phyloP scores from a whole-genome alignment of 2,888 invertebrate genomes.

The Drosophila macrothrix region DNA sequence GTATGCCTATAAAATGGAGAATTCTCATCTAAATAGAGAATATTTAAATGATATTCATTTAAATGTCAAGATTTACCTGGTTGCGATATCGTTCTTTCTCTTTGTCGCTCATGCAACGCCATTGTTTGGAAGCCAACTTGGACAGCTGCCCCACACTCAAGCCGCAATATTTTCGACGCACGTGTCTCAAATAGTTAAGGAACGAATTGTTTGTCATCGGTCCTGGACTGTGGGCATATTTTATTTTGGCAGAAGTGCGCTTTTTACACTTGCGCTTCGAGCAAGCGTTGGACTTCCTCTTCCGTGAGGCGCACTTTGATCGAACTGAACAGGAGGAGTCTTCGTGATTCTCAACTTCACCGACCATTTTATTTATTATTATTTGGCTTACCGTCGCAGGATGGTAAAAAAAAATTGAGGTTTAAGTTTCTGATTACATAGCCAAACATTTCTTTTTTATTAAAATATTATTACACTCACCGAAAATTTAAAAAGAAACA shows the following conservation, averaged over 20 bases:
- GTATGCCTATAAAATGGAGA: neutral
- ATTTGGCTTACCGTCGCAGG: neutral
- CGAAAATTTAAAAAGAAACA: neutral
- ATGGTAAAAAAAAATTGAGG: neutral
- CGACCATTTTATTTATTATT: neutral
- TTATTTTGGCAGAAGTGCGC: neutral
- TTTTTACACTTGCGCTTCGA: neutral
- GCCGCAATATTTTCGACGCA: neutral
- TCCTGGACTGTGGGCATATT: neutral
- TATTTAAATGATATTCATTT: too few species aligned
- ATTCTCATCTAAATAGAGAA: neutral
- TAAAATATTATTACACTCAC: neutral
- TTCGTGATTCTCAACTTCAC: neutral
- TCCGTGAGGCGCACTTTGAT: neutral
- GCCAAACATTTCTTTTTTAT: neutral
- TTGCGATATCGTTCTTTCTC: fast-evolving
- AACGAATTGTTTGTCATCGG: neutral
- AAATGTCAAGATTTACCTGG: neutral
- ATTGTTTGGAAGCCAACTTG: fast-evolving
- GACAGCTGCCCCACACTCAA: neutral
- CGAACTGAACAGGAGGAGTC: neutral
- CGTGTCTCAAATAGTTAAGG: neutral
- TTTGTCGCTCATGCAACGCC: neutral
- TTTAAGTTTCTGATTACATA: neutral
- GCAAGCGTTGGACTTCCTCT: neutral